Percentiles rank a stretch among this genome's conserved stretches.
phyloP scores from a whole-genome alignment of 2,113 vertebrate genomes.

The Solea solea region DNA sequence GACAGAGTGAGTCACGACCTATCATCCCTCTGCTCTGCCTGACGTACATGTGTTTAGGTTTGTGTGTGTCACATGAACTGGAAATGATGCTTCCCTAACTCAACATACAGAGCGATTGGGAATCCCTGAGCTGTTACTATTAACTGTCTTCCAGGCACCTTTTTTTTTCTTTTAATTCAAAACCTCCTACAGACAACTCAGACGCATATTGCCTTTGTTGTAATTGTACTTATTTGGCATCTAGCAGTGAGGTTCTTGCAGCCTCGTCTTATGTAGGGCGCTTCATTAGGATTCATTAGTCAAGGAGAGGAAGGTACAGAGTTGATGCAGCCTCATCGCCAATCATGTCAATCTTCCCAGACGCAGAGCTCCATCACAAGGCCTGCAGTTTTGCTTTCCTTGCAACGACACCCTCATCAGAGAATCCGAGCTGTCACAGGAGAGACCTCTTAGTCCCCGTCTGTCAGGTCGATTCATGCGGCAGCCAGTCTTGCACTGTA shows the following conservation, averaged over 20 bases:
- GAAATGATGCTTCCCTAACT: constrained; percentile 30
- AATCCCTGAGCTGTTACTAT: constrained; percentile 44
- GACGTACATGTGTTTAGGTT: constrained; percentile 28
- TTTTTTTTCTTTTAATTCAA: constrained; percentile 21
- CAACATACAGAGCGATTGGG: constrained; percentile 25
- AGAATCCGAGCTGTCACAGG: constrained; percentile 39
- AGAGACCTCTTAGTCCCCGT: constrained; percentile 56
- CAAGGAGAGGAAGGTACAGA: constrained; percentile 2
- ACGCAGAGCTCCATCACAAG: constrained; percentile 13
- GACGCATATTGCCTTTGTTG: neutral
- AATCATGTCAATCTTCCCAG: constrained; percentile 16
- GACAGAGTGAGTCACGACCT: constrained; percentile 4
- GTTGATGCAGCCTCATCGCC: constrained; percentile 20
- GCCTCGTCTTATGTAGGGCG: constrained; percentile 9
- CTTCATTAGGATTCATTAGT: constrained; percentile 14
- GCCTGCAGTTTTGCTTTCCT: constrained; percentile 10
- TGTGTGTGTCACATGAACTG: constrained; percentile 33
- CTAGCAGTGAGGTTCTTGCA: neutral
- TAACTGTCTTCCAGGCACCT: constrained; percentile 58
- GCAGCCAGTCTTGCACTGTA: constrained; percentile 51
- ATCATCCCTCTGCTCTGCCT: constrained; percentile 1
- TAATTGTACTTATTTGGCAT: constrained; percentile 1
- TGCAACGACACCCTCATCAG: constrained; percentile 34
- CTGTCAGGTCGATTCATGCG: constrained; percentile 69
- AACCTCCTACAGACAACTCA: constrained; percentile 10